Evolutionary conservation across 2,888 invertebrate species (phyloP).

Genomic region (Pinctada fucata): DNA sequence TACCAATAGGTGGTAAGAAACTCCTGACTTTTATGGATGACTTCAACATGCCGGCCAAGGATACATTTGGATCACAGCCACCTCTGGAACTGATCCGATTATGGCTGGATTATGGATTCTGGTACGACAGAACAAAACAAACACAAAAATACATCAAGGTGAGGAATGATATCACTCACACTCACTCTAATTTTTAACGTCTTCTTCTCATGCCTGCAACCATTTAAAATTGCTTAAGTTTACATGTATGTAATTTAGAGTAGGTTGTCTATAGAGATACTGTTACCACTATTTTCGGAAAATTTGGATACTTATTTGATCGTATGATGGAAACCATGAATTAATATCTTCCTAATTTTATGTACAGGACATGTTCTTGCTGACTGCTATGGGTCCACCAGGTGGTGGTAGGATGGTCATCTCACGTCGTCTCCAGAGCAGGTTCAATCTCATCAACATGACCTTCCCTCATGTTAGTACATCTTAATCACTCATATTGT

Average conservation of each 20-base stretch:
- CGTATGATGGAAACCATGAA: no score
- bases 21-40: slow-evolving; percentile 94
- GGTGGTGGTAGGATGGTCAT: slow-evolving; percentile 77
- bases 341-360: no score
- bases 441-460: slow-evolving; percentile 78
- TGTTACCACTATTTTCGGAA: no score
- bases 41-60: slow-evolving; percentile 94
- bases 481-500: background rate
- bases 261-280: no score
- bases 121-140: slow-evolving; percentile 91
- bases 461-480: slow-evolving; percentile 83
- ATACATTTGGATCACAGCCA: slow-evolving; percentile 92
- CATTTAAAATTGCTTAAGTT: no score
- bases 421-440: slow-evolving; percentile 76
- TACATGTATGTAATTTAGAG: no score
- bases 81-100: slow-evolving; percentile 90
- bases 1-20: slow-evolving; percentile 87
- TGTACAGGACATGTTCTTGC: slow-evolving; percentile 76
- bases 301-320: no score
- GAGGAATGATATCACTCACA: slow-evolving; percentile 5
- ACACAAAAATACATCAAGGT: slow-evolving; percentile 86
- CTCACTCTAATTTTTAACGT: no score
- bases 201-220: no score
- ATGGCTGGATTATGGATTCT: slow-evolving; percentile 93
- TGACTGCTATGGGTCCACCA: slow-evolving; percentile 77